A percentile compares a stretch with the other conserved stretches of the same genome.
Conservation (phyloP, 1,140 invertebrate species). For the Littorina saxatilis region DNA sequence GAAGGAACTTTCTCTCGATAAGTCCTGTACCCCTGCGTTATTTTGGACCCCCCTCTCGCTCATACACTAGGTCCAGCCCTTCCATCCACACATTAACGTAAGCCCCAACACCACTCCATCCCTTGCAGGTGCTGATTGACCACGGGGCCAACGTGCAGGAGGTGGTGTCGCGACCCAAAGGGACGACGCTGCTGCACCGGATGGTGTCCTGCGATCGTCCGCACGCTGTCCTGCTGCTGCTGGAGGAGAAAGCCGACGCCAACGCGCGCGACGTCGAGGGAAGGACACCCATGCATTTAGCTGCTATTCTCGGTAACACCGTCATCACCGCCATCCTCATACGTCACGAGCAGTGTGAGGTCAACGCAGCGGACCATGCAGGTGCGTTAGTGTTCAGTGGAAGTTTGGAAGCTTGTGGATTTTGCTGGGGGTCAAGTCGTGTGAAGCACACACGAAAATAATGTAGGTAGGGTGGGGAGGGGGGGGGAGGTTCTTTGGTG, state of each 20-base stretch:
- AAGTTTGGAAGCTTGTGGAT: no score
- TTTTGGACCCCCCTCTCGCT: no score
- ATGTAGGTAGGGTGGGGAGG: no score
- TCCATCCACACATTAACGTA: no score
- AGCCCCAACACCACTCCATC: slow-evolving; percentile 30
- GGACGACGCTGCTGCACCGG: slow-evolving; percentile 62
- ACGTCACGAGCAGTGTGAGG: slow-evolving; percentile 50
- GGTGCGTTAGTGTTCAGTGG: slow-evolving; percentile 47
- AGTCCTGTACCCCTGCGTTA: no score
- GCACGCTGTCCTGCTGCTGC: slow-evolving; percentile 55
- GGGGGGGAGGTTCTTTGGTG: no score
- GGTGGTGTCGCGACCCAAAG: slow-evolving; percentile 52
- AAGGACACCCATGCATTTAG: slow-evolving; percentile 59
- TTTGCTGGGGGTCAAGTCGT: no score
- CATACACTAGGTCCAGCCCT: no score
- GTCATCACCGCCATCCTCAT: slow-evolving; percentile 57
- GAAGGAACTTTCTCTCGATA: no score
- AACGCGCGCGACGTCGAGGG: slow-evolving; percentile 54
- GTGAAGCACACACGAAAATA: no score
- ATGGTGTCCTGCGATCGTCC: slow-evolving; percentile 57
- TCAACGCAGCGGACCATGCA: slow-evolving; percentile 56
- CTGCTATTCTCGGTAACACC: slow-evolving; percentile 51
- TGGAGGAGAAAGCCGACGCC: slow-evolving; percentile 59
- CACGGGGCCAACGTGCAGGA: slow-evolving; percentile 62
- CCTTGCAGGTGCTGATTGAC: slow-evolving; percentile 52